phyloP scores from a whole-genome alignment of 2,888 invertebrate genomes.

The Belgica antarctica region DNA sequence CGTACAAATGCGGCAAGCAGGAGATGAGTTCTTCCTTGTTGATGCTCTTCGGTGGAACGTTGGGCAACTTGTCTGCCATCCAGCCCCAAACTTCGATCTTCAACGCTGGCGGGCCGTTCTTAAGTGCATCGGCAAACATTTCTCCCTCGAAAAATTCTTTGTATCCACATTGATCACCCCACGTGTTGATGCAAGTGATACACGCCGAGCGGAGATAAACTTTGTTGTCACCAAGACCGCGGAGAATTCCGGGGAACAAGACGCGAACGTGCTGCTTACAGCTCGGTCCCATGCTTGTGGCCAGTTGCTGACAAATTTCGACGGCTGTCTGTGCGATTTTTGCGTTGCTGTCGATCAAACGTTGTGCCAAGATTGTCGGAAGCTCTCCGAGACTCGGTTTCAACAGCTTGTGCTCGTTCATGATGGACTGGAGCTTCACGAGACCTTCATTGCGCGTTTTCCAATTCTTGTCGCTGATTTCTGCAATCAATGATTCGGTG shows the following conservation, averaged over 20 bases:
- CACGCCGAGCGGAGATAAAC: conserved; percentile 78
- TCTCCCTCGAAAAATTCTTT: conserved; percentile 84
- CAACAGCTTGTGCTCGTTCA: conserved; percentile 71
- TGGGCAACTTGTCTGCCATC: conserved; percentile 78
- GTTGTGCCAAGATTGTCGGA: conserved; percentile 71
- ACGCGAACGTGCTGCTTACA: conserved; percentile 76
- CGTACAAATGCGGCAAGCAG: conserved; percentile 74
- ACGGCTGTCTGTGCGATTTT: conserved; percentile 83
- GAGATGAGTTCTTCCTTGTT: conserved; percentile 76
- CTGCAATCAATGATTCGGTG: conserved; percentile 74
- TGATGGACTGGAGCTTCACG: conserved; percentile 53
- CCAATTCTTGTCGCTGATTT: conserved; percentile 90
- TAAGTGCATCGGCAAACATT: conserved; percentile 83
- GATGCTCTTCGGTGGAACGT: conserved; percentile 68
- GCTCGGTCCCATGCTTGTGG: conserved; percentile 77
- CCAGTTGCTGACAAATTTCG: conserved; percentile 77
- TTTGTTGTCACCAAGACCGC: conserved; percentile 74
- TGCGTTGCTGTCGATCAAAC: conserved; percentile 87
- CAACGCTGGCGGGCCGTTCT: conserved; percentile 78
- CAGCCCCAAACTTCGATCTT: conserved; percentile 80
- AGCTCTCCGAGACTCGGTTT: conserved; percentile 81
- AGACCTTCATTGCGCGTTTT: conserved; percentile 64
- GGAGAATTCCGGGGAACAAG: conserved; percentile 81
- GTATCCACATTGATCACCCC: conserved; percentile 78
- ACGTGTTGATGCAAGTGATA: conserved; percentile 78